Percentiles rank a stretch among this genome's conserved stretches.
These are phyloP conservation scores for Gadus chalcogrammus DNA, from an alignment of 2,113 vertebrate species.

Conservation along the genomic window DNA sequence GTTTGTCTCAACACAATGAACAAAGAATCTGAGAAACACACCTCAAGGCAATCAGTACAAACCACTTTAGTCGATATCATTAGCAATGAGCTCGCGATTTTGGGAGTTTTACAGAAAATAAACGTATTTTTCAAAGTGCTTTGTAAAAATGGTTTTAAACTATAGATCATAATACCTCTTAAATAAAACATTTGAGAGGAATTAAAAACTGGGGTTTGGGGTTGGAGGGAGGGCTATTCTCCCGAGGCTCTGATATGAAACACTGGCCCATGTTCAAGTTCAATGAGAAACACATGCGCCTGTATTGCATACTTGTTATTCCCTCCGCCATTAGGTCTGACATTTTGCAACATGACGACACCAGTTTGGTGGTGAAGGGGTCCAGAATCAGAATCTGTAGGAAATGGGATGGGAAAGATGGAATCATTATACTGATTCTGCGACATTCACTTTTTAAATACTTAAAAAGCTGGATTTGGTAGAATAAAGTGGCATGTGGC, in stretches of 20 bases:
- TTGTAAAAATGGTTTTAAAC: too few relatives aligned
- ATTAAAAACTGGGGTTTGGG: too few relatives aligned
- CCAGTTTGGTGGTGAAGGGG: constrained; percentile 88
- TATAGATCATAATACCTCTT: too few relatives aligned
- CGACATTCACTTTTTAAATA: too few relatives aligned
- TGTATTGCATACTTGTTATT: constrained; percentile 73
- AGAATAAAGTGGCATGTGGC: too few relatives aligned
- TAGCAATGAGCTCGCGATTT: too few relatives aligned
- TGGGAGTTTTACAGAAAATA: too few relatives aligned
- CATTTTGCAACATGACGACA: constrained; percentile 96
- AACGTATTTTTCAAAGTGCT: too few relatives aligned
- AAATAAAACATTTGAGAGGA: too few relatives aligned
- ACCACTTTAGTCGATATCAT: neutral
- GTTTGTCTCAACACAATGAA: too few relatives aligned
- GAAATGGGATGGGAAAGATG: constrained; percentile 16
- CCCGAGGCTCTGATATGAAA: neutral
- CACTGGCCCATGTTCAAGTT: neutral
- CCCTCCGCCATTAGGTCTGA: constrained; percentile 87
- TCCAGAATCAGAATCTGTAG: constrained; percentile 91
- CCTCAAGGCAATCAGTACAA: neutral
- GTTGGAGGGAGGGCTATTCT: neutral
- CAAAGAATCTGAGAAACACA: neutral
- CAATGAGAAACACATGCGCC: neutral
- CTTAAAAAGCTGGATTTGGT: too few relatives aligned
- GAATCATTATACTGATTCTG: neutral